Evolutionary conservation across 2,113 vertebrate genomes (phyloP), one percentile per base, ranked within the genome.

Genomic region (Tetrax tetrax): DNA sequence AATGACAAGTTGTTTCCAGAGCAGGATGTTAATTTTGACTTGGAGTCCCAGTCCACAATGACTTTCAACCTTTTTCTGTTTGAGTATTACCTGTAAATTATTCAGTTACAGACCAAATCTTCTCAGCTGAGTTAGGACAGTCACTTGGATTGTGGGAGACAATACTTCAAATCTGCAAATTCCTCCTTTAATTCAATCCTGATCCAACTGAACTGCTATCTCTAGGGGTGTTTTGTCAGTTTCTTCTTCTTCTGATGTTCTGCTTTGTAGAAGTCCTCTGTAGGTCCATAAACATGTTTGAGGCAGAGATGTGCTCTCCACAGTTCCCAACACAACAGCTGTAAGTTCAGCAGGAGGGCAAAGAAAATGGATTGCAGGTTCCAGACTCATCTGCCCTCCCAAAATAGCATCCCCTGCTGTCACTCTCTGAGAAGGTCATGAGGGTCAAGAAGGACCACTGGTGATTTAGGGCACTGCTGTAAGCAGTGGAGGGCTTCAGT

Each of bases 201-300:
- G 50, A 63, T 23, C 43, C 37, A 69, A 12, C 29, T 51, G 41
- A 11, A 24, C n/a, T 81, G 22, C 50, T 63, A 27, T 84, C 35
- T 61, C 16, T 13, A 81, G 17, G 6, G 15, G 16, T 0, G 1
- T 37, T 20, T 48, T 84, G 23, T 59, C 21, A 12, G 15, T 47
- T 76, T 35, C 33, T 75, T 70, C 33, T 61, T n/a, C 14, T 37
- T 37, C 68, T 79, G 29, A 37, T 78, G 28, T 68, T 56, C 35
- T 57, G 75, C 35, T 68, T 68, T 61, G 48, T 14, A 0, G 7
- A 61, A 61, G 10, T 70, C 78, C 15, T 76, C 56, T 60, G 21
- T 29, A 66, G 41, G 68, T 50, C 57, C 53, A 37, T 14, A n/a
- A 29, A 63, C 14, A 18, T 0, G 0, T 47, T 29, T 0, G 3